Percentiles rank a stretch among this genome's conserved stretches.
These are phyloP conservation scores for Danaus plexippus DNA, from an alignment of 1,140 invertebrate genomes.

Conservation along the genomic window DNA sequence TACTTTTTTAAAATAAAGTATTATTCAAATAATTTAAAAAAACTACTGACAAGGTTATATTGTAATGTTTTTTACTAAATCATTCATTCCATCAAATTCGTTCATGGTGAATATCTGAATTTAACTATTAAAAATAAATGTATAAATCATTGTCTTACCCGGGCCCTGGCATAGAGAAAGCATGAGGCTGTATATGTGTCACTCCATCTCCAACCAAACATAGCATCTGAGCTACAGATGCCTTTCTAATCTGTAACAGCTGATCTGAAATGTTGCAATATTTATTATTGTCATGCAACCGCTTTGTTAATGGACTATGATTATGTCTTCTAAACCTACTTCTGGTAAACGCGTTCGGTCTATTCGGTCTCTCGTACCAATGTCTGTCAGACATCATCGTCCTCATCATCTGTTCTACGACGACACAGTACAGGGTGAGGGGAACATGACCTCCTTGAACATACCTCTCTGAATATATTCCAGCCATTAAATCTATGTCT, in stretches of 20 bases:
- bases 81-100: no score
- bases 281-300: no score
- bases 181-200: constrained; percentile 31
- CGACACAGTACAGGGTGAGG: constrained; percentile 34
- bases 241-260: constrained; percentile 87
- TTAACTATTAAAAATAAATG: no score
- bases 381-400: constrained; percentile 39
- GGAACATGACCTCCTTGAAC: constrained; percentile 31
- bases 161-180: constrained; percentile 30
- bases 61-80: no score
- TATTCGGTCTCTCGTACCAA: constrained; percentile 45
- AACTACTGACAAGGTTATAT: no score
- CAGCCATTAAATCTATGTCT: constrained; percentile 48
- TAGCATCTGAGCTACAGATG: constrained; percentile 84
- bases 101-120: no score
- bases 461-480: constrained; percentile 38
- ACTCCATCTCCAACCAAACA: constrained; percentile 87
- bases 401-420: constrained; percentile 33
- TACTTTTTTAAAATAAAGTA: no score
- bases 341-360: constrained; percentile 43
- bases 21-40: not conserved
- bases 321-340: constrained; percentile 19
- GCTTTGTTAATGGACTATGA: no score
- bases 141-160: constrained; percentile 21
- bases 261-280: constrained; percentile 75